These are phyloP conservation scores for Mastacembelus armatus DNA, from an alignment of 2,797 vertebrate genomes.

Conservation along the genomic window DNA sequence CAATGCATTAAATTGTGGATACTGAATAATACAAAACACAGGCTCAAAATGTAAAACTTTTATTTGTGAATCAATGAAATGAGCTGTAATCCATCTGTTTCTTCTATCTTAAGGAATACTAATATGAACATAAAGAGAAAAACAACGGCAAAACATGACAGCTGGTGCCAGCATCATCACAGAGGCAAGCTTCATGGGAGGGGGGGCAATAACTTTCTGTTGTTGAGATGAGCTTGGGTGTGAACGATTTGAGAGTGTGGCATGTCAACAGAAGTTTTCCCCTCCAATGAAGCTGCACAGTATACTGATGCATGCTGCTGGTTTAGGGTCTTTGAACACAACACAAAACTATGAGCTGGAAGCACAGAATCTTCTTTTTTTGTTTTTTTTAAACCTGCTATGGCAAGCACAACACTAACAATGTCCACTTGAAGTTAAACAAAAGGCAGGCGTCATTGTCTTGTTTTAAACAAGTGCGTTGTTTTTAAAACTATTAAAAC, in stretches of 20 bases:
- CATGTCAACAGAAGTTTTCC: slow-evolving; percentile 37
- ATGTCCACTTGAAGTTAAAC: slow-evolving; percentile 60
- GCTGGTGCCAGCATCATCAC: slow-evolving; percentile 70
- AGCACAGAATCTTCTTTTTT: slow-evolving; percentile 61
- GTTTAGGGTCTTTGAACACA: slow-evolving; percentile 36
- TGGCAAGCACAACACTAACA: slow-evolving; percentile 74
- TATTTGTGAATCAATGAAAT: slow-evolving; percentile 72
- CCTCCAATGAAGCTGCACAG: slow-evolving; percentile 25
- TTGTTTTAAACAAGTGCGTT: slow-evolving; percentile 50
- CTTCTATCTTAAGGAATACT: slow-evolving; percentile 75
- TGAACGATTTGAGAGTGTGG: not conserved
- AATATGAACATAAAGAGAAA: slow-evolving; percentile 52
- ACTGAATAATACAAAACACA: slow-evolving; percentile 7
- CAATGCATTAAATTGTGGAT: not conserved
- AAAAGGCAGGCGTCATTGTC: slow-evolving; percentile 62
- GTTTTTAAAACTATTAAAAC: slow-evolving; percentile 47
- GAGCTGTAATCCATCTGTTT: slow-evolving; percentile 73
- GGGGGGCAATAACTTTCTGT: slow-evolving; percentile 5
- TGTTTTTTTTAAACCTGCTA: too few relatives aligned
- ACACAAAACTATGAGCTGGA: slow-evolving; percentile 64
- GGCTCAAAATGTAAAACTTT: slow-evolving; percentile 67
- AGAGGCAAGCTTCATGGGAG: slow-evolving; percentile 31
- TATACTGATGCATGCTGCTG: not conserved
- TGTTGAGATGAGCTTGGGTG: not conserved
- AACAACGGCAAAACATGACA: slow-evolving; percentile 77